Conservation (phyloP, 37 sponge, comb jelly and placozoan species). For the Agelas oroides region DNA sequence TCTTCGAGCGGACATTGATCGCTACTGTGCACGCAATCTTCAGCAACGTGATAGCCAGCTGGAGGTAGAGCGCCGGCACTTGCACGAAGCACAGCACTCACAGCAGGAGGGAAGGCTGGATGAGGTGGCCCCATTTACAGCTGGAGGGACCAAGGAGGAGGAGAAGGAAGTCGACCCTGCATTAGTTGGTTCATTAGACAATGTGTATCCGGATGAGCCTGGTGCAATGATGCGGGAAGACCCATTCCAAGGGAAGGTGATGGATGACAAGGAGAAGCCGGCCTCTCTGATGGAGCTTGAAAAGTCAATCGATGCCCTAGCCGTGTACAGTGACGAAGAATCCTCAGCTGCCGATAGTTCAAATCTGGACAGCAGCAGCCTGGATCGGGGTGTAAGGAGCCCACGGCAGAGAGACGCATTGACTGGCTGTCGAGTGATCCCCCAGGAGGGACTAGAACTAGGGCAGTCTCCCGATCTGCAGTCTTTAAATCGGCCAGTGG, state of each 20-base stretch:
- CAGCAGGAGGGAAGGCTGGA: not conserved
- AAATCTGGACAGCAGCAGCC: too few species aligned
- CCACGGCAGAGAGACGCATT: too few species aligned
- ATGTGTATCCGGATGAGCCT: slow-evolving; percentile 58
- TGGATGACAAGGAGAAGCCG: slow-evolving; percentile 44
- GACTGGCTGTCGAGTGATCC: too few species aligned
- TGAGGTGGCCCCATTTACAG: slow-evolving; percentile 35
- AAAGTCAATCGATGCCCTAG: slow-evolving; percentile 62
- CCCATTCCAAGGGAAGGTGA: slow-evolving; percentile 50
- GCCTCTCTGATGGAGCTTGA: slow-evolving; percentile 59
- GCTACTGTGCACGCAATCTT: slow-evolving; percentile 50
- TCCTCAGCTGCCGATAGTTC: too few species aligned
- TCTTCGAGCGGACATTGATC: slow-evolving; percentile 43
- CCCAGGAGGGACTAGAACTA: too few species aligned
- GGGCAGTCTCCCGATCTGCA: too few species aligned
- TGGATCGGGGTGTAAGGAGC: too few species aligned
- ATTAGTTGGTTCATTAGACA: slow-evolving; percentile 61
- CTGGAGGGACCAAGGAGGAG: slow-evolving; percentile 42
- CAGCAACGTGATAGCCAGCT: slow-evolving; percentile 25
- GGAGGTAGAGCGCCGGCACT: slow-evolving; percentile 16
- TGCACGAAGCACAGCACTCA: slow-evolving; percentile 54
- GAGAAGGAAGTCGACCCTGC: slow-evolving; percentile 75
- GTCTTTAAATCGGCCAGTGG: too few species aligned
- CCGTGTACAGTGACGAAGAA: not conserved
- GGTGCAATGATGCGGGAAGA: slow-evolving; percentile 41